A percentile compares a stretch with the other conserved stretches of the same genome.
Conservation (phyloP, 2,797 vertebrate genomes). For the Myiotriccus ornatus region DNA sequence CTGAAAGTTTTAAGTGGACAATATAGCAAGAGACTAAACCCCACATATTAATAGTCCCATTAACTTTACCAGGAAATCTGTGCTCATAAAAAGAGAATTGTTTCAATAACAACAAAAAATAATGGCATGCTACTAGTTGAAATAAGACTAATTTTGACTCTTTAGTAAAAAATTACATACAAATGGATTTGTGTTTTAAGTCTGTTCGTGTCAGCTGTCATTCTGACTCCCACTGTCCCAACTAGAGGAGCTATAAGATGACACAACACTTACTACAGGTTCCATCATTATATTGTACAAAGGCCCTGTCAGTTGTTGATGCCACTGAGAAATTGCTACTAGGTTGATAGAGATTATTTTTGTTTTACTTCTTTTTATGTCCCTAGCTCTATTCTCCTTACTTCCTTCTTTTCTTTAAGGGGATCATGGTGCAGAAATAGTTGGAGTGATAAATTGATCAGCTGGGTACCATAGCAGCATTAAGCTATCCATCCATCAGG, state of each 20-base stretch:
- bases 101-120: not conserved
- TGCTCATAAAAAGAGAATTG: not conserved
- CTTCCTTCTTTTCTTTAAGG: conserved; percentile 33
- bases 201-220: not conserved
- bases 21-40: not conserved
- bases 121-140: not conserved
- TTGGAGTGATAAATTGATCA: conserved; percentile 37
- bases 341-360: conserved; percentile 28
- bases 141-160: not conserved
- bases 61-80: not conserved
- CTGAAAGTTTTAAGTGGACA: not conserved
- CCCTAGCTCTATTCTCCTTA: not conserved
- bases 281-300: not conserved
- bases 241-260: not conserved
- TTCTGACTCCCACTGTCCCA: not conserved
- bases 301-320: not conserved
- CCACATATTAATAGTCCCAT: not conserved
- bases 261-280: not conserved
- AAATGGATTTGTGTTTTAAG: not conserved
- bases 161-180: not conserved
- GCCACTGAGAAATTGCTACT: conserved; percentile 12
- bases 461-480: conserved; percentile 39
- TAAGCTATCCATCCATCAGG: conserved; percentile 44
- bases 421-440: conserved; percentile 11
- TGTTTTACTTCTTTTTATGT: conserved; percentile 50